Conservation (phyloP, 37 sponge, comb jelly and placozoan genomes). For the Haliclona indistincta region DNA sequence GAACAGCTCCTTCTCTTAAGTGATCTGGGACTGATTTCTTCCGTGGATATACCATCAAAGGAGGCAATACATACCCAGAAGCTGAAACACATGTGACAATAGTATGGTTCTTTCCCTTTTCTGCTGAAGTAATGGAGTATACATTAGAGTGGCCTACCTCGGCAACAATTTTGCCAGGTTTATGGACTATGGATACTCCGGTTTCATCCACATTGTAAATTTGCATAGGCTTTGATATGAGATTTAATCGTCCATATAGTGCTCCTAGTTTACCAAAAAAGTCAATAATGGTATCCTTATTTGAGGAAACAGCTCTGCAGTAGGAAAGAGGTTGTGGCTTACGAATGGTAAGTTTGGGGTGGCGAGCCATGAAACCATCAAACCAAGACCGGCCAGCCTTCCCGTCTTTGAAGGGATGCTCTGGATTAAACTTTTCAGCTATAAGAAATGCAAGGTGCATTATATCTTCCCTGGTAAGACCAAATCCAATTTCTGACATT, state of each 20-base stretch:
- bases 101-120: conserved; percentile 64
- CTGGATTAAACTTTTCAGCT: not conserved
- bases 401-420: conserved; percentile 33
- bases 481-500: conserved; percentile 34
- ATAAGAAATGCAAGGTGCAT: conserved; percentile 17
- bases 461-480: conserved; percentile 16
- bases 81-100: conserved; percentile 56
- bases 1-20: conserved; percentile 36
- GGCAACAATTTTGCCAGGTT: conserved; percentile 16
- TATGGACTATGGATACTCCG: conserved; percentile 14
- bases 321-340: conserved; percentile 28
- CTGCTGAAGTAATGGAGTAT: conserved; percentile 38
- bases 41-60: conserved; percentile 57
- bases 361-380: conserved; percentile 10
- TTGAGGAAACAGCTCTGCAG: conserved; percentile 9
- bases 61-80: conserved; percentile 46
- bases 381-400: conserved; percentile 35
- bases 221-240: conserved; percentile 3
- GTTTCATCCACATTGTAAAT: conserved; percentile 27
- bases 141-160: not conserved
- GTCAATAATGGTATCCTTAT: conserved; percentile 10
- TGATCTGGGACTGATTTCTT: conserved; percentile 46
- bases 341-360: conserved; percentile 24
- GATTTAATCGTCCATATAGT: too few relatives aligned
- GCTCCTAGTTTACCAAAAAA: conserved; percentile 30